Conservation (phyloP, 2,797 vertebrate genomes). For the Anomalospiza imberbis region DNA sequence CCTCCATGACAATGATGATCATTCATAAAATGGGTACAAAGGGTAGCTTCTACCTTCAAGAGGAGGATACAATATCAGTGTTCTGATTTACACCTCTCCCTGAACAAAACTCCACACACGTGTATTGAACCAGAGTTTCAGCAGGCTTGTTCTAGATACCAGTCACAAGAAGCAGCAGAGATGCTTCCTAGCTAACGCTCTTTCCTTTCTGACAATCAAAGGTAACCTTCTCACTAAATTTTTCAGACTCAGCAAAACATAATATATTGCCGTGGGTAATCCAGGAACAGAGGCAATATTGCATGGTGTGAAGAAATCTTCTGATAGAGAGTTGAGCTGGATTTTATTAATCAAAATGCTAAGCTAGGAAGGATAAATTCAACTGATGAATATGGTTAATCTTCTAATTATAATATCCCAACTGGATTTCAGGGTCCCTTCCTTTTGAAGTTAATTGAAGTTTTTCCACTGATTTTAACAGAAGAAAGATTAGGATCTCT, state of each 20-base stretch:
- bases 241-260: conserved; percentile 23
- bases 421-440: conserved; percentile 22
- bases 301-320: conserved; percentile 12
- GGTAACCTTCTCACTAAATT: not conserved
- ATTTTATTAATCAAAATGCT: conserved; percentile 57
- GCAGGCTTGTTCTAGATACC: not conserved
- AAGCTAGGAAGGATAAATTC: conserved; percentile 36
- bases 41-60: not conserved
- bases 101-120: not conserved
- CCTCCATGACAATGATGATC: not conserved
- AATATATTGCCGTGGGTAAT: not conserved
- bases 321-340: not conserved
- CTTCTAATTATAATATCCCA: conserved; percentile 49
- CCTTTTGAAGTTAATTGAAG: conserved; percentile 63
- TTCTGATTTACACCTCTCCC: not conserved
- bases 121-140: not conserved
- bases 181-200: not conserved
- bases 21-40: not conserved
- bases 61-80: accelerated
- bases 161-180: not conserved
- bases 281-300: not conserved
- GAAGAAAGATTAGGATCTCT: conserved; percentile 14
- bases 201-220: not conserved
- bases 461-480: conserved; percentile 19
- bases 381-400: conserved; percentile 35